Evolutionary conservation across 2,888 invertebrate genomes (phyloP), one percentile per base, ranked within the genome.

Genomic region (Epinotia nisella): DNA sequence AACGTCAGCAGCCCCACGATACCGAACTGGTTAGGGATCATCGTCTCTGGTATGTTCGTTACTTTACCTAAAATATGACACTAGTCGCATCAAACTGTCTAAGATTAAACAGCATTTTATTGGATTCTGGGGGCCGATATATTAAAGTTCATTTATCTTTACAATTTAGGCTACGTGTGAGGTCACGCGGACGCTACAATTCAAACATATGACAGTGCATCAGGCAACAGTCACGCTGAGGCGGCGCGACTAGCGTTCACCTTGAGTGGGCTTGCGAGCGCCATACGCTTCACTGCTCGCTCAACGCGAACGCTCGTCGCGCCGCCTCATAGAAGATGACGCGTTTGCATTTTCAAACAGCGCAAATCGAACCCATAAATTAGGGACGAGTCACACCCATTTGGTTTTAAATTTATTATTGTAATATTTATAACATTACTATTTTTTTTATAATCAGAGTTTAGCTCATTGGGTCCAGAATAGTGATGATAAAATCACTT

Each of bases 11-110:
- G 95, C 62, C 99, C 99, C 79, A 99, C 99, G 95, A 99, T 99
- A 82, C 99, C 99, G 91, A 99, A 99, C 94, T 99, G 99, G 94
- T 99, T 99, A 83, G 97, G 98, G 79, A 99, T 98, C 99, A 99
- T 99, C 87, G 98, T 98, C 80, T 96, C 96, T 76, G 99, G 99
- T 94, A 99, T 99, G 94, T 99, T 99, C 89, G 99, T 98, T 85
- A 99, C 98, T 94, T 98, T 97, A 83, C 98, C 98, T 98, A 88
- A 60, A 73, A 73, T 9, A 7, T 17, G 1, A 17, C 15, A 11
- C 17, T 56, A 15, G 55, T 66, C 10, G 1, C 9, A 61, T 39
- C 21, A 49, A 19, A 62, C 39, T 13, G 45, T 45, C 17, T 7
- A 56, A 11, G 15, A 5, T 7, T 3, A 10, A 29, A 1, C 29